phyloP scores from a whole-genome alignment of 1,140 invertebrate species.

The Conus betulinus region DNA sequence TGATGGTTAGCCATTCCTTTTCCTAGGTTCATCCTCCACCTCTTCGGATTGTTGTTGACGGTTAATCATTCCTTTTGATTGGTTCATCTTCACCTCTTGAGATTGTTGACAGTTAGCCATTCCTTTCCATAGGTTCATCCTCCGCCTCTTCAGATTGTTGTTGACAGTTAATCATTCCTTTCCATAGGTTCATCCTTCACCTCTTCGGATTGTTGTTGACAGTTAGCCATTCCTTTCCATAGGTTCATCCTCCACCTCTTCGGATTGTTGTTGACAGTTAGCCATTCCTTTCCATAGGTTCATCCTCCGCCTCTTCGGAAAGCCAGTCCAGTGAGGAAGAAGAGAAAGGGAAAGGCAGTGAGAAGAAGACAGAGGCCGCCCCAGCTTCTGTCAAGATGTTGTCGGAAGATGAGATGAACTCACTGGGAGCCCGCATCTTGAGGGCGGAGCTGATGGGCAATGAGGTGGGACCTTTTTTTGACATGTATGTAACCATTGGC shows the following conservation, averaged over 20 bases:
- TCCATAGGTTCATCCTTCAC: too few species aligned
- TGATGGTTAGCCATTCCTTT: too few species aligned
- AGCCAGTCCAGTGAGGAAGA: neutral
- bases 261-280: too few species aligned
- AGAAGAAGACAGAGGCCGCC: constrained; percentile 20
- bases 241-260: too few species aligned
- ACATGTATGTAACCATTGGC: neutral
- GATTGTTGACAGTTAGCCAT: too few species aligned
- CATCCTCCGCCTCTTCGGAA: neutral
- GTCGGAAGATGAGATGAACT: constrained; percentile 89
- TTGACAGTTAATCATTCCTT: too few species aligned
- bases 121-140: too few species aligned
- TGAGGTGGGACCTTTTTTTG: constrained; percentile 70
- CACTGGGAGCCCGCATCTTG: constrained; percentile 89
- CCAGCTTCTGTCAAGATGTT: constrained; percentile 46
- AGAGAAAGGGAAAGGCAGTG: constrained; percentile 10
- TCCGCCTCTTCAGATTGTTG: too few species aligned
- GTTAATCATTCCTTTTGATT: too few species aligned
- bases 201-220: too few species aligned
- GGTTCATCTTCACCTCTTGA: too few species aligned
- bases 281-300: neutral
- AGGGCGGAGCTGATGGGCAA: constrained; percentile 93
- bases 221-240: too few species aligned
- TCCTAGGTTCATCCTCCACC: neutral
- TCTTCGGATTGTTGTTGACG: neutral